A percentile compares a stretch with the other conserved stretches of the same genome.
Conservation (phyloP, 2,797 vertebrate genomes). For the Saguinus oedipus region DNA sequence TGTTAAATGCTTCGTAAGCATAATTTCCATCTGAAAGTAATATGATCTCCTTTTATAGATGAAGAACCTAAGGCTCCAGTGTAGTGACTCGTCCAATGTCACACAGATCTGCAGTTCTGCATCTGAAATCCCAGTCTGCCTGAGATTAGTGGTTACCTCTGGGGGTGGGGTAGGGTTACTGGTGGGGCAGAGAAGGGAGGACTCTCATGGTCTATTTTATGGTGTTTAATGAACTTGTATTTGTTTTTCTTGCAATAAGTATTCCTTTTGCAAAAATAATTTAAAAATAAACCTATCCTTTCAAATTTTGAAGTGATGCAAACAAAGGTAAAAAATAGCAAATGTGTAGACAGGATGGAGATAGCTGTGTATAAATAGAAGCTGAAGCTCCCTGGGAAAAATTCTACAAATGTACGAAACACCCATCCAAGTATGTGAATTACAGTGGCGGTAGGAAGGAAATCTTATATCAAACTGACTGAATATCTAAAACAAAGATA, state of each 20-base stretch:
- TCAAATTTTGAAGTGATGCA: neutral
- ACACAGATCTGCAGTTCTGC: neutral
- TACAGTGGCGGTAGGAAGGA: neutral
- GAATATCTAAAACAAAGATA: neutral
- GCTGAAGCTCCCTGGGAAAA: neutral
- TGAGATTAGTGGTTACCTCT: neutral
- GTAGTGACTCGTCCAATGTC: neutral
- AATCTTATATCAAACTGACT: neutral
- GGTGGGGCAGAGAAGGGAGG: neutral
- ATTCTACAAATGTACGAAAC: neutral
- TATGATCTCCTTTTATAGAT: neutral
- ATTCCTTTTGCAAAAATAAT: neutral
- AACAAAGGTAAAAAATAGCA: neutral
- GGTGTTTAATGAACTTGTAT: neutral
- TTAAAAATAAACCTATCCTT: neutral
- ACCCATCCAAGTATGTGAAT: neutral
- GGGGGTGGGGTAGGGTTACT: neutral
- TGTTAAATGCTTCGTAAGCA: neutral
- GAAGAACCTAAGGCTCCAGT: neutral
- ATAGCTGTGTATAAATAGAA: neutral
- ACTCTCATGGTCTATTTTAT: neutral
- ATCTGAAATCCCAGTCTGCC: neutral
- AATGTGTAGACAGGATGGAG: neutral
- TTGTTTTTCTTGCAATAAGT: constrained; percentile 32
- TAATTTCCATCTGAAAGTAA: neutral